These are phyloP conservation scores for Suricata suricatta DNA, from an alignment of 2,113 vertebrate species.

Conservation along the genomic window DNA sequence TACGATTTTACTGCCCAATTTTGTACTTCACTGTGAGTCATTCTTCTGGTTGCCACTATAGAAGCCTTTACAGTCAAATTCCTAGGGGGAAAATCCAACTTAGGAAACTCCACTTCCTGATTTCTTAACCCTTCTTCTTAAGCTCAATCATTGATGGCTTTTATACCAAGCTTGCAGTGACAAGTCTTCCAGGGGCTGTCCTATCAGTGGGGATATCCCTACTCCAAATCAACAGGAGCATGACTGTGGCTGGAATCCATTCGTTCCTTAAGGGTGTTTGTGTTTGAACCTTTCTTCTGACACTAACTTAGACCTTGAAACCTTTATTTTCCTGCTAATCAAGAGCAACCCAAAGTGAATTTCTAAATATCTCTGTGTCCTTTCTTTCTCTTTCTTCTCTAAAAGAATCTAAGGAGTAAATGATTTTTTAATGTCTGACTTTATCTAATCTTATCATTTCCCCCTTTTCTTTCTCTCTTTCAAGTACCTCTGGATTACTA, in stretches of 20 bases:
- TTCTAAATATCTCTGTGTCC: background rate
- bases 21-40: slow-evolving; percentile 58
- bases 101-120: background rate
- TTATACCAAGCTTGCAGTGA: background rate
- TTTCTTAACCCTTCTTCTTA: slow-evolving; percentile 19
- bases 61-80: slow-evolving; percentile 46
- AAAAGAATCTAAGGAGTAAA: slow-evolving; percentile 20
- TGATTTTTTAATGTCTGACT: slow-evolving; percentile 3
- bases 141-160: slow-evolving; percentile 34
- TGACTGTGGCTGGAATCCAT: background rate
- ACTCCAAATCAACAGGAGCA: background rate
- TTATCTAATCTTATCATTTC: slow-evolving; percentile 20
- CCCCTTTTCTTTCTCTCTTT: background rate
- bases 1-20: slow-evolving; percentile 57
- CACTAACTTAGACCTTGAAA: background rate
- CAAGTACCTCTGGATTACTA: background rate
- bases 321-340: background rate
- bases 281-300: background rate
- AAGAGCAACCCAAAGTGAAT: background rate
- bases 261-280: background rate
- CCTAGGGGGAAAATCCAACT: background rate
- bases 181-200: background rate
- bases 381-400: background rate
- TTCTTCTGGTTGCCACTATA: slow-evolving; percentile 7
- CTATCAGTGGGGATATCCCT: background rate